Base-by-base conservation (phyloP, 92 coral and sea anemone genomes). In the Parazoanthus darwini region DNA sequence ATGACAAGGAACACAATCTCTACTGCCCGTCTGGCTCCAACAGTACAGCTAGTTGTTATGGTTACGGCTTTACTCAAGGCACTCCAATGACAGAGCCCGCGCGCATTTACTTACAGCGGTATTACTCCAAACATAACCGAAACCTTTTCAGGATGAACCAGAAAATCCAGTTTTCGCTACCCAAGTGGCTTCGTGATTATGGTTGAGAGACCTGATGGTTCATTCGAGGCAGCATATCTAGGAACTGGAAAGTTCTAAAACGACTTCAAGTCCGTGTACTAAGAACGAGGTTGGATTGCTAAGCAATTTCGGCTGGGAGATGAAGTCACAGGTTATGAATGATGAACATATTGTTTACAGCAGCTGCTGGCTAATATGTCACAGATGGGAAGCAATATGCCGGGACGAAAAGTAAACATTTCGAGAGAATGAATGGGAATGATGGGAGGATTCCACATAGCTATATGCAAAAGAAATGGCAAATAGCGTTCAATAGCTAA, bases 91-190 rank as follows among this genome's bases (percentile, higher is more conserved):
- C 91, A 72, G 96, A 89, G 86, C 79, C 91, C 51, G 94, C 96
- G 56, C 94, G 92, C 81, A 89, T 88, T 82, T 94, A 92, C 78
- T 89, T 97, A 56, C 96, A 94, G 93, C 94, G 95, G 87, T 97
- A 97, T 93, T 97, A 97, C 94, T 94, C 97, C 54, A 95, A 88
- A 68, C 98, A 97, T 89, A 97, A 95, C 89, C 94, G 94, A 86
- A 94, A 97, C 87, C 90, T 97, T 33, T 93, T 97, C 82, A 91
- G 99, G 50, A 93, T 97, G 82, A 97, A 97, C 91, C 99, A 97
- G 85, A 97, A 97, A 89, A 94, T 97, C 82, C 96, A 97, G 78
- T 97, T 97, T 76, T 92, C 94, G 23, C 87, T 95, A 43, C 98
- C 98, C 35, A 94, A 90, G 51, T 94, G 98, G 98, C 90, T 94